Percentiles rank a stretch among this genome's conserved stretches.
phyloP scores from a whole-genome alignment of 2,888 invertebrate genomes.

The Drosophila subquinaria region DNA sequence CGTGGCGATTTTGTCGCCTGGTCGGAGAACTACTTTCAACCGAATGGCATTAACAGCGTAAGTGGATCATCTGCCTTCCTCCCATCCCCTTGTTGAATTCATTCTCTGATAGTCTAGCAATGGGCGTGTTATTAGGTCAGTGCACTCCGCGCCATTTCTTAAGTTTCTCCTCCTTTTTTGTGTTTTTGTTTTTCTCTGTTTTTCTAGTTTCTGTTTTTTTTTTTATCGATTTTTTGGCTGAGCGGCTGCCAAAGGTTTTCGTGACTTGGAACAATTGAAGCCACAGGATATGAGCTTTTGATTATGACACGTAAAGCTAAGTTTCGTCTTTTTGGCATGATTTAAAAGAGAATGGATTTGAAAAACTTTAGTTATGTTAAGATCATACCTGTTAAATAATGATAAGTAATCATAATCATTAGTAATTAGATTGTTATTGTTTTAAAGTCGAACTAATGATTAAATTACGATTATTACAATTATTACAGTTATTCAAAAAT shows the following conservation, averaged over 20 bases:
- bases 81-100: constrained; percentile 2
- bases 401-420: too few species aligned
- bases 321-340: constrained; percentile 9
- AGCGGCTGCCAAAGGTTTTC: constrained; percentile 42
- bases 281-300: constrained; percentile 76
- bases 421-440: too few species aligned
- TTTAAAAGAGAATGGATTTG: neutral
- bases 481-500: too few species aligned
- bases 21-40: constrained; percentile 83
- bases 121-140: constrained; percentile 70
- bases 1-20: constrained; percentile 83
- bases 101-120: constrained; percentile 24
- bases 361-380: neutral
- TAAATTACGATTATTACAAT: too few species aligned
- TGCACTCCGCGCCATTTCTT: constrained; percentile 62
- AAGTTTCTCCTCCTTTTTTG: constrained; percentile 16
- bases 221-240: constrained; percentile 66
- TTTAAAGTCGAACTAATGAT: too few species aligned
- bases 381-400: too few species aligned
- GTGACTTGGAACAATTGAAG: constrained; percentile 71
- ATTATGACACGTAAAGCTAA: constrained; percentile 71
- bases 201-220: constrained; percentile 19
- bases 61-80: constrained; percentile 48
- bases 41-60: constrained; percentile 84
- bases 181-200: constrained; percentile 31